Evolutionary conservation across 1,140 invertebrate genomes (phyloP).

Genomic region (Drosophila dunni): DNA sequence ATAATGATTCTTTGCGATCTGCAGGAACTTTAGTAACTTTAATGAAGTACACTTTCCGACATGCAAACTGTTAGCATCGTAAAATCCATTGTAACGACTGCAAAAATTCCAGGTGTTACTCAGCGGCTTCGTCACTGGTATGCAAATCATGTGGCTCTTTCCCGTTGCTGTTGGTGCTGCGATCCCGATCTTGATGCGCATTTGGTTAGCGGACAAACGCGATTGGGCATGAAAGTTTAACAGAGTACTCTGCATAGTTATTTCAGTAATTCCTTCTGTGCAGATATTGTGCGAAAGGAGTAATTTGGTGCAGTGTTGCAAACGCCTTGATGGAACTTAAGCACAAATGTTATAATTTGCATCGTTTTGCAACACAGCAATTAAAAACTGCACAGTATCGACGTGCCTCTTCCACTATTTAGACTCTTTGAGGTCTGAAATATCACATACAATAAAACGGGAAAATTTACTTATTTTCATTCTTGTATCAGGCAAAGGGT

Average conservation of each 20-base stretch:
- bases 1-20: constrained; percentile 19
- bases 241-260: constrained; percentile 23
- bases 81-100: constrained; percentile 18
- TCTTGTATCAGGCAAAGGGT: neutral
- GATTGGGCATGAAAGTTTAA: neutral
- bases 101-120: neutral
- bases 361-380: constrained; percentile 8
- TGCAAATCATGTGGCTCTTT: neutral
- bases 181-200: constrained; percentile 15
- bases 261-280: neutral
- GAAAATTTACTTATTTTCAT: too few relatives aligned
- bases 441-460: too few relatives aligned
- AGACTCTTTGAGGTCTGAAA: too few relatives aligned
- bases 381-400: neutral
- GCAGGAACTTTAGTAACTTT: constrained; percentile 16
- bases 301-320: neutral
- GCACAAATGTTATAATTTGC: neutral
- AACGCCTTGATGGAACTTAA: neutral
- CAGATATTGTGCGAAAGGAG: neutral
- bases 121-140: neutral
- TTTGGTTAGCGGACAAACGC: neutral
- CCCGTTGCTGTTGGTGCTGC: constrained; percentile 24
- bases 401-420: neutral
- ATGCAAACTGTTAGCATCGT: neutral
- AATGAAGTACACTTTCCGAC: neutral